A percentile compares a stretch with the other conserved stretches of the same genome.
Evolutionary conservation across 2,113 vertebrate genomes (phyloP).

Genomic region (Chloroceryle aenea): DNA sequence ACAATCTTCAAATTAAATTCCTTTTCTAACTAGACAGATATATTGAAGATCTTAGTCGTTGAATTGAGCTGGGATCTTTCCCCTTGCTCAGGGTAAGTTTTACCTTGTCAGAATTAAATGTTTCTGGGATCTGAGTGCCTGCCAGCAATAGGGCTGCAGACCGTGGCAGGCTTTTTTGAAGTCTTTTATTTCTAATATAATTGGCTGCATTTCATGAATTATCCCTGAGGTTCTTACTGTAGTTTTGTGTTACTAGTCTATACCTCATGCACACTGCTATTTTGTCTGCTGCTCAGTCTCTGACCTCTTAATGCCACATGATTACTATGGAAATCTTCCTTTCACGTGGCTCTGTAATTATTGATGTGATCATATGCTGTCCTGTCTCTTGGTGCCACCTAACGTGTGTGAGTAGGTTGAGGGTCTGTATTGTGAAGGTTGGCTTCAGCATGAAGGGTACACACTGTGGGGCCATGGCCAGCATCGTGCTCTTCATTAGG

Average conservation of each 20-base stretch:
- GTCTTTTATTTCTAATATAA: background rate
- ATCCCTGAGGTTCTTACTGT: background rate
- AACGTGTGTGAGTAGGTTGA: background rate
- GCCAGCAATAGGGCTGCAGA: background rate
- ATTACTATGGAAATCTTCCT: background rate
- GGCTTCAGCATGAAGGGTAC: background rate
- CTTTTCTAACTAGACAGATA: background rate
- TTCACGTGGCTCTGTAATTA: background rate
- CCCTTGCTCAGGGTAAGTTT: background rate
- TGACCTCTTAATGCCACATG: background rate
- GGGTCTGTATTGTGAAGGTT: too few species aligned
- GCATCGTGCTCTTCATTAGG: background rate
- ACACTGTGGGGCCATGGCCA: background rate
- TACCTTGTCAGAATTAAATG: background rate
- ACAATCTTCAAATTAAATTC: background rate
- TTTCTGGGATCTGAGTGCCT: background rate
- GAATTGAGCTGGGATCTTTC: background rate
- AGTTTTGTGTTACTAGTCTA: background rate
- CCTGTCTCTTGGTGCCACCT: background rate
- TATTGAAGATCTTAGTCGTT: background rate
- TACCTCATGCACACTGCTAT: rapidly evolving
- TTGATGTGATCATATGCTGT: background rate
- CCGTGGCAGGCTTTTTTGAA: background rate
- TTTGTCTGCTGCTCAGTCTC: background rate
- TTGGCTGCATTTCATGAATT: background rate